A percentile compares a stretch with the other conserved stretches of the same genome.
Conservation (phyloP, 2,797 vertebrate genomes). For the Darevskia mixta region DNA sequence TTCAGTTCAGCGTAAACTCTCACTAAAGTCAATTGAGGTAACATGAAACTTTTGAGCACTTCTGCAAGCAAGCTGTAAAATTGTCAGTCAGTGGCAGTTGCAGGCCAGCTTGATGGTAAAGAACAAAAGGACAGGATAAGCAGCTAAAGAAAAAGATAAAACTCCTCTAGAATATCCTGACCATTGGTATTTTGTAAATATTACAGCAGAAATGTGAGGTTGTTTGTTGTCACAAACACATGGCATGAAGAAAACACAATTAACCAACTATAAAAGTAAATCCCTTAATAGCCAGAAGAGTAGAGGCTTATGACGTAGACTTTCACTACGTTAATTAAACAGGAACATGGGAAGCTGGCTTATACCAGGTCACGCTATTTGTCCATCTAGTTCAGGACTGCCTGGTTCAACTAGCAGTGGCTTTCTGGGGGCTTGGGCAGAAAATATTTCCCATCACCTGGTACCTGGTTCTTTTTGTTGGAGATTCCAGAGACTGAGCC, state of each 20-base stretch:
- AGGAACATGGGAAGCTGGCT: not conserved
- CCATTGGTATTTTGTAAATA: not conserved
- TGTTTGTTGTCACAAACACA: not conserved
- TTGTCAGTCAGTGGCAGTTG: not conserved
- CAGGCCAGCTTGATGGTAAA: not conserved
- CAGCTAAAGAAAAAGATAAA: not conserved
- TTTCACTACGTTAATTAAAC: not conserved
- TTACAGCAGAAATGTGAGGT: not conserved
- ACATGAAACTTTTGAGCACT: not conserved
- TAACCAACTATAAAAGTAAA: not conserved
- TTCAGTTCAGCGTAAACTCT: not conserved
- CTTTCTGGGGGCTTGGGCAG: not conserved
- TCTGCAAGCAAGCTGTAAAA: not conserved
- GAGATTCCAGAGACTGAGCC: not conserved
- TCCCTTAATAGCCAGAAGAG: not conserved
- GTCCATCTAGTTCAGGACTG: not conserved
- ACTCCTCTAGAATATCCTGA: not conserved
- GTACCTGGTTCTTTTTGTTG: not conserved
- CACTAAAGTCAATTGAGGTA: not conserved
- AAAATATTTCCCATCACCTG: not conserved
- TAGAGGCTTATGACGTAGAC: not conserved
- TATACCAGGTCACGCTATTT: not conserved
- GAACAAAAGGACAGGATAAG: not conserved
- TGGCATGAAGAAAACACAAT: not conserved
- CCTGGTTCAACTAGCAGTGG: not conserved